Percentiles rank a stretch among this genome's conserved stretches.
phyloP scores from a whole-genome alignment of 2,113 vertebrate genomes.

The Heterotilapia buettikoferi region DNA sequence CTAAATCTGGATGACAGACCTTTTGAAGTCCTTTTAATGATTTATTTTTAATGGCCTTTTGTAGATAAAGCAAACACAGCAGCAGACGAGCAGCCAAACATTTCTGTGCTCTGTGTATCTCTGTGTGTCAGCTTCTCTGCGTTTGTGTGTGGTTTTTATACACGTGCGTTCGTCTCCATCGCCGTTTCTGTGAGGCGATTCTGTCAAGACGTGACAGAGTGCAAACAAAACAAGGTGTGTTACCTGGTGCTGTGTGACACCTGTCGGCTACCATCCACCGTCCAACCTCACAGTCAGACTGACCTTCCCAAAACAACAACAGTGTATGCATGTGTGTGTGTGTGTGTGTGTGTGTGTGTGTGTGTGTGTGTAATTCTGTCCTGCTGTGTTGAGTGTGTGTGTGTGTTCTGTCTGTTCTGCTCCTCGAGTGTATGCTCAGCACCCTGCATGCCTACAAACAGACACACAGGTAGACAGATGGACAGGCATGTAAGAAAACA shows the following conservation, averaged over 20 bases:
- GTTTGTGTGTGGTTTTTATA: background rate
- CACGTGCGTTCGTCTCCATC: background rate
- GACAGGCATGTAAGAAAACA: background rate
- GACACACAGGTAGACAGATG: slow-evolving; percentile 7
- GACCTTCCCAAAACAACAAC: slow-evolving; percentile 19
- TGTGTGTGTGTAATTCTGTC: background rate
- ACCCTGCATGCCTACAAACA: background rate
- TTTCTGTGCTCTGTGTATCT: background rate
- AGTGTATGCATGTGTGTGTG: background rate
- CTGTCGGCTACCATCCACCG: slow-evolving; percentile 12
- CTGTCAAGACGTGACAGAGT: background rate
- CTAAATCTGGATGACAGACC: background rate
- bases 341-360: background rate
- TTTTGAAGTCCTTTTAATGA: background rate
- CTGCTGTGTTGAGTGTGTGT: background rate
- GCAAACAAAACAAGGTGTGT: slow-evolving; percentile 9
- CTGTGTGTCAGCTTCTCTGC: background rate
- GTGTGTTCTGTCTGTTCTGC: background rate
- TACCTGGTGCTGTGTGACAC: slow-evolving; percentile 29
- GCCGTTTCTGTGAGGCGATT: background rate
- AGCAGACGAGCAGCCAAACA: background rate
- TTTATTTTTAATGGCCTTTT: background rate
- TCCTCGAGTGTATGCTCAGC: background rate
- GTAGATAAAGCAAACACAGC: background rate
- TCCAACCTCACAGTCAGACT: slow-evolving; percentile 7